Conservation (phyloP, 2,888 invertebrate species). For the Drosophila cracens region DNA sequence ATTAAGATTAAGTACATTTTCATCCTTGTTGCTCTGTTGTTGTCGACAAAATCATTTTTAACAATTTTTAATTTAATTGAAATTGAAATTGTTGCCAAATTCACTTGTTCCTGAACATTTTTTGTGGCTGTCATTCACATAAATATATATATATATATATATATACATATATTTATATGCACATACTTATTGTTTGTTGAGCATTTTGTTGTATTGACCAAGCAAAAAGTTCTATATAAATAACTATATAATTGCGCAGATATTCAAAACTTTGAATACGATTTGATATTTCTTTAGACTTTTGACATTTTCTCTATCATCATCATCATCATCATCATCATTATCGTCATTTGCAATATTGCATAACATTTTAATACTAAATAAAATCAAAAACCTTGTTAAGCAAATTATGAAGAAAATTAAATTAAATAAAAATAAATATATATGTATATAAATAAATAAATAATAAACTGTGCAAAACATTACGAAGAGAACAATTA, state of each 20-base stretch:
- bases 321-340: conserved; percentile 36
- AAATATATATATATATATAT: conserved; percentile 1
- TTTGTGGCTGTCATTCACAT: conserved; percentile 16
- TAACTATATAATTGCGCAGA: conserved; percentile 47
- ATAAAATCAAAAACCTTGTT: conserved; percentile 45
- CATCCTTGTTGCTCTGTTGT: conserved; percentile 17
- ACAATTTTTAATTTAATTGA: conserved; percentile 35
- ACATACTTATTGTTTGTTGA: conserved; percentile 23
- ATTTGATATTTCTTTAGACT: conserved; percentile 59
- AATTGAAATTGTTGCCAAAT: conserved; percentile 29
- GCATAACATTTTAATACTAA: conserved; percentile 57
- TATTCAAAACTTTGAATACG: conserved; percentile 84
- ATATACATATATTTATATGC: conserved; percentile 1
- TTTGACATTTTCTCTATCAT: conserved; percentile 58
- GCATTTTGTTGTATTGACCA: conserved; percentile 50
- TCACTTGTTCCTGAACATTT: conserved; percentile 14
- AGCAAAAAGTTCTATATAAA: conserved; percentile 47
- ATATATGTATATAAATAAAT: conserved; percentile 33
- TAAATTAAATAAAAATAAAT: conserved; percentile 24
- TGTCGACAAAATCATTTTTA: conserved; percentile 17
- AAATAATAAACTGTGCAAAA: conserved; percentile 48
- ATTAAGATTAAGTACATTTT: conserved; percentile 59
- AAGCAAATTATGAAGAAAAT: conserved; percentile 56
- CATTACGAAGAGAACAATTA: conserved; percentile 51
- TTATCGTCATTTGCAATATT: conserved; percentile 54